Conservation (phyloP, 2,113 vertebrate genomes). For the Osmerus eperlanus region DNA sequence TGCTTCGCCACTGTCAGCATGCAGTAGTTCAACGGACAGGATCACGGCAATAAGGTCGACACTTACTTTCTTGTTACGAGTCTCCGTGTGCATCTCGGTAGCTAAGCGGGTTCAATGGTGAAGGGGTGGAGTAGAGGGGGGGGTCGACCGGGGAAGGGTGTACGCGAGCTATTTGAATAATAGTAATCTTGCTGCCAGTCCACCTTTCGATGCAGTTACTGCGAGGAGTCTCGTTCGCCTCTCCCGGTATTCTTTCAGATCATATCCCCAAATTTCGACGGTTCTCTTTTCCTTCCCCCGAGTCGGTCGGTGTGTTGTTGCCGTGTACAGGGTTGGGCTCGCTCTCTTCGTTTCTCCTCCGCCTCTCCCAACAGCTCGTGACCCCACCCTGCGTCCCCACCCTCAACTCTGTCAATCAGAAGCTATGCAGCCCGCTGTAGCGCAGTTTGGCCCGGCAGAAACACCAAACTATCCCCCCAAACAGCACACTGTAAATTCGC, state of each 20-base stretch:
- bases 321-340: slow-evolving; percentile 77
- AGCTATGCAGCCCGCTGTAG: slow-evolving; percentile 50
- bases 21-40: neutral
- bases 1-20: neutral
- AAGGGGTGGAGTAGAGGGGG: slow-evolving; percentile 65
- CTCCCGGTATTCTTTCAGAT: slow-evolving; percentile 50
- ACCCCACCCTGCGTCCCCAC: slow-evolving; percentile 84
- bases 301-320: slow-evolving; percentile 70
- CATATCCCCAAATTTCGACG: slow-evolving; percentile 70
- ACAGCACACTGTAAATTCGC: slow-evolving; percentile 19
- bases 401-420: slow-evolving; percentile 75
- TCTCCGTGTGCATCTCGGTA: slow-evolving; percentile 80
- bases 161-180: slow-evolving; percentile 55
- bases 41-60: slow-evolving; percentile 17
- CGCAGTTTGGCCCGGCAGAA: slow-evolving; percentile 38
- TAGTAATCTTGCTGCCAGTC: slow-evolving; percentile 46
- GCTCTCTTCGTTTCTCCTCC: slow-evolving; percentile 77
- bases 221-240: slow-evolving; percentile 25
- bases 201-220: slow-evolving; percentile 35
- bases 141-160: slow-evolving; percentile 65
- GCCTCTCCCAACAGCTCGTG: slow-evolving; percentile 75
- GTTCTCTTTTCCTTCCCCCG: slow-evolving; percentile 47
- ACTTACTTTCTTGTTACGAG: slow-evolving; percentile 77
- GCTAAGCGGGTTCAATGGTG: slow-evolving; percentile 63
- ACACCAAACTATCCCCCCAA: slow-evolving; percentile 18